These are phyloP conservation scores for honey bee (Apis mellifera) DNA, from an alignment of 1,140 invertebrate species.

Conservation along the genomic window DNA sequence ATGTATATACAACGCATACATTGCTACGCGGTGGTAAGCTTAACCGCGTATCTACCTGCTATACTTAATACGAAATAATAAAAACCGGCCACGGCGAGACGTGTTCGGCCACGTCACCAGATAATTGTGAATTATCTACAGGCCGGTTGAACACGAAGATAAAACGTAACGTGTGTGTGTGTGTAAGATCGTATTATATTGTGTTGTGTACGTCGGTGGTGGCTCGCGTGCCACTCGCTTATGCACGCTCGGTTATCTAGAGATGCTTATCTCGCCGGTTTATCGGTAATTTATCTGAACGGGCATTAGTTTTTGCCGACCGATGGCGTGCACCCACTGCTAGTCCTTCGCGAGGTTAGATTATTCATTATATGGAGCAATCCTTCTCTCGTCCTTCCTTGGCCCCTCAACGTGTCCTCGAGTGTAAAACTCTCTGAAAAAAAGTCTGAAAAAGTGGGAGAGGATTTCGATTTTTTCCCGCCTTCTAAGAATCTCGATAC, in stretches of 20 bases:
- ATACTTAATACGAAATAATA: conserved; percentile 61
- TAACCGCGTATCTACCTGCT: conserved; percentile 43
- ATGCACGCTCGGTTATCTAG: conserved; percentile 76
- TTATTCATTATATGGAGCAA: conserved; percentile 79
- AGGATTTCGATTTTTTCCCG: too few species aligned
- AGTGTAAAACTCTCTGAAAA: too few species aligned
- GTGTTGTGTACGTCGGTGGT: background rate
- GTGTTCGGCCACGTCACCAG: conserved; percentile 62
- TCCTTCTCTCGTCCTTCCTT: conserved; percentile 36
- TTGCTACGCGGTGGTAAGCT: background rate
- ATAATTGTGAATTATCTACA: conserved; percentile 65
- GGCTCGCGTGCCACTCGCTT: conserved; percentile 59
- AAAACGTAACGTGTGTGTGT: conserved; percentile 44
- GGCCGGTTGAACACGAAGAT: conserved; percentile 39
- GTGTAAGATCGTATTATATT: background rate
- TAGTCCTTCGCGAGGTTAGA: conserved; percentile 74
- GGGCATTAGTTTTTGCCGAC: conserved; percentile 80
- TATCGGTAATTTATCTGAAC: conserved; percentile 82
- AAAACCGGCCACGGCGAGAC: conserved; percentile 53
- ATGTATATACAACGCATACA: conserved; percentile 12
- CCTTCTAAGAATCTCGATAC: too few species aligned
- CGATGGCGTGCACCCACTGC: conserved; percentile 76
- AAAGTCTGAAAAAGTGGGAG: too few species aligned
- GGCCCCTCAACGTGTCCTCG: background rate
- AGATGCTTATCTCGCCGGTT: conserved; percentile 77